Evolutionary conservation across 2,113 vertebrate species (phyloP).

Genomic region (Sisor rabdophorus): DNA sequence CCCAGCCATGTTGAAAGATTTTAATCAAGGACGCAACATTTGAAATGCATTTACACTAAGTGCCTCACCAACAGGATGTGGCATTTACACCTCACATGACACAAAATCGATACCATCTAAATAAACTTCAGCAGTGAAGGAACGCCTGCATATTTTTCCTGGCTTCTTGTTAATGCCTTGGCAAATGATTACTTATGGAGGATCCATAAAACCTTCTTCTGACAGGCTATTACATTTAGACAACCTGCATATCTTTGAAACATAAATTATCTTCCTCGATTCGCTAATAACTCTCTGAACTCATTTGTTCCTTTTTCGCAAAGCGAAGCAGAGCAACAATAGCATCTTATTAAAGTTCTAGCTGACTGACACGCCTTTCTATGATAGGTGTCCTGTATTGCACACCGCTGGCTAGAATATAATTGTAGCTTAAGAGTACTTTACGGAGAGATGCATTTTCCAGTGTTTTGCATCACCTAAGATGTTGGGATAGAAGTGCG

Average conservation of each 20-base stretch:
- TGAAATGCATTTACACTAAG: constrained; percentile 45
- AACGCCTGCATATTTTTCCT: constrained; percentile 35
- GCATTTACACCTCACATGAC: constrained; percentile 31
- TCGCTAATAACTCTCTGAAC: constrained; percentile 32
- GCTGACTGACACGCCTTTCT: neutral
- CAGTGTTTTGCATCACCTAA: constrained; percentile 13
- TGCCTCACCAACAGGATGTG: constrained; percentile 26
- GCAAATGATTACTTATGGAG: constrained; percentile 39
- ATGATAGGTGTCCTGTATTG: constrained; percentile 4
- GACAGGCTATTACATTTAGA: constrained; percentile 39
- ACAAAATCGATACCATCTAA: constrained; percentile 49
- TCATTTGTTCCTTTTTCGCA: constrained; percentile 3
- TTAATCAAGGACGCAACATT: constrained; percentile 45
- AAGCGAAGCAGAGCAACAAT: constrained; percentile 1
- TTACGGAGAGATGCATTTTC: neutral
- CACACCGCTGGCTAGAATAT: neutral
- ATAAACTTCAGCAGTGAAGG: constrained; percentile 41
- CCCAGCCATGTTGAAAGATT: constrained; percentile 14
- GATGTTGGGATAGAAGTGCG: constrained; percentile 4
- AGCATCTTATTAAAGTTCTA: neutral
- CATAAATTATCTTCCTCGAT: constrained; percentile 23
- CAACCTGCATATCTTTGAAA: constrained; percentile 29
- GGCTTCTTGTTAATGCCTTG: constrained; percentile 41
- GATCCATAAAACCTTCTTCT: constrained; percentile 27
- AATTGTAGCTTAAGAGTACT: neutral